phyloP scores from a whole-genome alignment of 2,888 invertebrate genomes.

The Lasioglossum malachurum region DNA sequence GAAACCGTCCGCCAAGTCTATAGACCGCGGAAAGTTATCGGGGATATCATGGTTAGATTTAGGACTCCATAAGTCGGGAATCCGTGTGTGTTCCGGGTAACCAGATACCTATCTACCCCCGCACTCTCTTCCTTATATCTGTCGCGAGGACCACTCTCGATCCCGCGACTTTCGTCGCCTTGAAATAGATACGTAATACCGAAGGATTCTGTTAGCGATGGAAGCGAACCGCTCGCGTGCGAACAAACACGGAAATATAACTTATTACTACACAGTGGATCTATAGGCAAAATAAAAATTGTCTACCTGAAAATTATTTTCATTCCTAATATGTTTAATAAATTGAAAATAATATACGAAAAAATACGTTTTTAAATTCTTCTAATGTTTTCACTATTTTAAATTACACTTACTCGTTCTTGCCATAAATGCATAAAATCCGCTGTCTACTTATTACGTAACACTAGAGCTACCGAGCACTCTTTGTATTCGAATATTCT shows the following conservation, averaged over 20 bases:
- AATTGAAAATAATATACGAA: too few species aligned
- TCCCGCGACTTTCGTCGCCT: constrained; percentile 53
- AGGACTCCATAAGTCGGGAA: constrained; percentile 52
- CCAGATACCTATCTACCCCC: constrained; percentile 36
- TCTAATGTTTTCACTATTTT: too few species aligned
- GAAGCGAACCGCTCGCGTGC: constrained; percentile 22
- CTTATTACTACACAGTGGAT: too few species aligned
- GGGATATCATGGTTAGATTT: constrained; percentile 62
- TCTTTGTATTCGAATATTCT: too few species aligned
- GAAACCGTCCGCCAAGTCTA: constrained; percentile 39
- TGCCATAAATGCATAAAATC: too few species aligned
- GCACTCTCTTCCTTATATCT: constrained; percentile 46
- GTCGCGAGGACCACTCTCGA: constrained; percentile 56
- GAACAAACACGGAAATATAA: neutral
- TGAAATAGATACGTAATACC: constrained; percentile 52
- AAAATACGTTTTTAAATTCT: too few species aligned
- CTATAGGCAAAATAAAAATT: too few species aligned
- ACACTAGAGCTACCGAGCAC: neutral
- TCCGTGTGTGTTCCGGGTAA: constrained; percentile 50
- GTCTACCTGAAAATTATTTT: too few species aligned
- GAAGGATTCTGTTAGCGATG: constrained; percentile 30
- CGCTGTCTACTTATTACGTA: neutral
- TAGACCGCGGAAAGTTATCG: constrained; percentile 57
- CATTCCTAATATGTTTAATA: too few species aligned
- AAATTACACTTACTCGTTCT: too few species aligned